phyloP scores from a whole-genome alignment of 2,888 invertebrate species.

The Hirtodrosophila histrioides region DNA sequence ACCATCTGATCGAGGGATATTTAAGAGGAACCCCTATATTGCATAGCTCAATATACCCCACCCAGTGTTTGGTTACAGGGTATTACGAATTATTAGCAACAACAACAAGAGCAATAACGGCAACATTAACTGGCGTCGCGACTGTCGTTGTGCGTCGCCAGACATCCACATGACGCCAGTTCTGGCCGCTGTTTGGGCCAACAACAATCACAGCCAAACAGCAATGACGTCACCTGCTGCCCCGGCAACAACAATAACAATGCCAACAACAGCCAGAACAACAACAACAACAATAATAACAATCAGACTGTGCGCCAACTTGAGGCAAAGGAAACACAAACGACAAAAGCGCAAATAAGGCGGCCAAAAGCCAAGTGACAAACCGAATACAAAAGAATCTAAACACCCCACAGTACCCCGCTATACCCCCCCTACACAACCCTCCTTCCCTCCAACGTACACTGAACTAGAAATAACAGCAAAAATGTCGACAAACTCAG shows the following conservation, averaged over 20 bases:
- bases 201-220: conserved; percentile 36
- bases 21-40: no score
- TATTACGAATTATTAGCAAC: conserved; percentile 23
- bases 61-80: conserved; percentile 11
- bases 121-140: conserved; percentile 31
- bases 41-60: background rate
- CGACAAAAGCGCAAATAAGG: conserved; percentile 22
- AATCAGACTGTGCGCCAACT: background rate
- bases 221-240: conserved; percentile 40
- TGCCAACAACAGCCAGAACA: background rate
- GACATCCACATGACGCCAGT: conserved; percentile 55
- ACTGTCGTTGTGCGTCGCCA: conserved; percentile 41
- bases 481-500: conserved; percentile 56
- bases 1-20: no score
- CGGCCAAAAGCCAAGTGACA: conserved; percentile 25
- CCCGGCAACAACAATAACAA: conserved; percentile 31
- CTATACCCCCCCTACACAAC: background rate
- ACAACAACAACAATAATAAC: conserved; percentile 9
- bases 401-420: conserved; percentile 1
- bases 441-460: conserved; percentile 17
- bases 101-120: conserved; percentile 6
- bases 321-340: conserved; percentile 17
- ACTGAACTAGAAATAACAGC: conserved; percentile 23
- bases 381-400: conserved; percentile 13
- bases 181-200: conserved; percentile 25